phyloP scores from a whole-genome alignment of 2,797 vertebrate genomes.

The Tapera naevia region DNA sequence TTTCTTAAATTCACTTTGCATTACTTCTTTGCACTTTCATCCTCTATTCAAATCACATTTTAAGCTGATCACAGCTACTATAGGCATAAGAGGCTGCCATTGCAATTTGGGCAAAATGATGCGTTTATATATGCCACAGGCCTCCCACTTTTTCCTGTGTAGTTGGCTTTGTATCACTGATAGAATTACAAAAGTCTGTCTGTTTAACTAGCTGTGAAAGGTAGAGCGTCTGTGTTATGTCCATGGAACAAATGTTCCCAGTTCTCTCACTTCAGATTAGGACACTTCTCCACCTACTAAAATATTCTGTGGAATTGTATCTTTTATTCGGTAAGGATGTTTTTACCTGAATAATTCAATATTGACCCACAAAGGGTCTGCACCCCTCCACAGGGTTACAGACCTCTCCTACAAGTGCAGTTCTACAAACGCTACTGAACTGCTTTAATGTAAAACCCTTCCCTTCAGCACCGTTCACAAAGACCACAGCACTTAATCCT shows the following conservation, averaged over 20 bases:
- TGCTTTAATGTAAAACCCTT: neutral
- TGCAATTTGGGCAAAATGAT: neutral
- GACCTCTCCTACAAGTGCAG: neutral
- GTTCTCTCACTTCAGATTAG: neutral
- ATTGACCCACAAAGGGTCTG: neutral
- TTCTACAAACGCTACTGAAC: neutral
- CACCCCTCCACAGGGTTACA: neutral
- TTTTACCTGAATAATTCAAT: neutral
- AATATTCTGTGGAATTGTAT: neutral
- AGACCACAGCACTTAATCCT: neutral
- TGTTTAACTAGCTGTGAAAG: neutral
- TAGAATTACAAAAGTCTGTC: neutral
- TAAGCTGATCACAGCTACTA: neutral
- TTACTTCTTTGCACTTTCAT: neutral
- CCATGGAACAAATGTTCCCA: neutral
- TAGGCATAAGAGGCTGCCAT: neutral
- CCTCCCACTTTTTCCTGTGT: neutral
- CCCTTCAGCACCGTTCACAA: neutral
- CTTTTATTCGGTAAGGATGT: neutral
- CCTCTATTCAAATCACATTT: neutral
- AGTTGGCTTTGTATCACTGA: neutral
- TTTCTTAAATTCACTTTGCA: neutral
- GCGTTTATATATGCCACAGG: fast-evolving
- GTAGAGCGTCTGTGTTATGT: fast-evolving
- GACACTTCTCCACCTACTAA: neutral